These are phyloP conservation scores for Himalopsyche kuldschensis DNA, from an alignment of 2,888 invertebrate species.

Conservation along the genomic window DNA sequence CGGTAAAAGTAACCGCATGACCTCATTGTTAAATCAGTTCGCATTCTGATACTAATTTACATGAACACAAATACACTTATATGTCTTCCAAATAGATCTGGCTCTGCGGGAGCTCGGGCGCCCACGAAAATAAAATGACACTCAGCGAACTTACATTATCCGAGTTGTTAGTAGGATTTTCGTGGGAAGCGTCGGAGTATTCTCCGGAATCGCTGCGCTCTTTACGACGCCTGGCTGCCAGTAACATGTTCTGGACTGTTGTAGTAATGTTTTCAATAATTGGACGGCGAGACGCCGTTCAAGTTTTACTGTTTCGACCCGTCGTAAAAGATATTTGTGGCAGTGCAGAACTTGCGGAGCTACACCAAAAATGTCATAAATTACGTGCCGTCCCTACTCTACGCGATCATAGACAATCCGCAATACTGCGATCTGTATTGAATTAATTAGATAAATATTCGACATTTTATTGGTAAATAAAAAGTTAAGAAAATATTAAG, in stretches of 20 bases:
- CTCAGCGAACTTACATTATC: conserved; percentile 50
- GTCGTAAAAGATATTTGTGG: not conserved
- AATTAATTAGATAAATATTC: too few species aligned
- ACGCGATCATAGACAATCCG: conserved; percentile 10
- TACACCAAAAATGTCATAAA: conserved; percentile 23
- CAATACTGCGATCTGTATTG: not conserved
- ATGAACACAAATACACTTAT: conserved; percentile 55
- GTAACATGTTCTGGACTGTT: conserved; percentile 47
- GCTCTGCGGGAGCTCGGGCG: not conserved
- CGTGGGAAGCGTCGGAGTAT: conserved; percentile 53
- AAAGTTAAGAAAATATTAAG: too few species aligned
- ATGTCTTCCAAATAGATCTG: conserved; percentile 3
- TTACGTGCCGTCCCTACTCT: conserved; percentile 7
- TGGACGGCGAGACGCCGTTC: conserved; percentile 20
- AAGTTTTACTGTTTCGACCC: not conserved
- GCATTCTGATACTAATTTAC: conserved; percentile 51
- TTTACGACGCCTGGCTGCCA: conserved; percentile 42
- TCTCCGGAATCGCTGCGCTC: conserved; percentile 56
- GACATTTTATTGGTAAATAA: too few species aligned
- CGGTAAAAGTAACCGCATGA: conserved; percentile 47
- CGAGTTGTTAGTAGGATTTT: conserved; percentile 54
- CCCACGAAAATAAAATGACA: not conserved
- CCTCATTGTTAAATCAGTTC: conserved; percentile 59
- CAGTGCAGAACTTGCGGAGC: not conserved
- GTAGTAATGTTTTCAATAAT: conserved; percentile 14